These are phyloP conservation scores for Carlito syrichta DNA, from an alignment of 2,113 vertebrate species.

Conservation along the genomic window DNA sequence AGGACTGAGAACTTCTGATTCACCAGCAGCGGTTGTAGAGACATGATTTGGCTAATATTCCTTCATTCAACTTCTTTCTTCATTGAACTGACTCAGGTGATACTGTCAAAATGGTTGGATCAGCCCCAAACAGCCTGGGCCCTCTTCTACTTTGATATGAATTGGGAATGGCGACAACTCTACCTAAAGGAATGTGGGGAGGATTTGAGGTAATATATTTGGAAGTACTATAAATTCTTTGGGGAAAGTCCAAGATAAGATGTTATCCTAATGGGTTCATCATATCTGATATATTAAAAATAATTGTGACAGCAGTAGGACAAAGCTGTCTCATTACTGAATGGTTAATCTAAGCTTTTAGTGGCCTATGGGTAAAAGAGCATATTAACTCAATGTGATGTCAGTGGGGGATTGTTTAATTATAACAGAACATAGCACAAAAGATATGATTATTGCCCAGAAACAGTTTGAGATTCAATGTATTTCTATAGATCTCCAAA, in stretches of 20 bases:
- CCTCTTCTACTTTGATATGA: neutral
- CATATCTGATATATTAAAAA: constrained; percentile 75
- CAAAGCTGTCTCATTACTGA: constrained; percentile 70
- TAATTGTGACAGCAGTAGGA: constrained; percentile 70
- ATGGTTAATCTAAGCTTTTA: constrained; percentile 73
- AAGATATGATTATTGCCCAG: constrained; percentile 38
- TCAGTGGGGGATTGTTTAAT: constrained; percentile 69
- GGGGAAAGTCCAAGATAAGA: neutral
- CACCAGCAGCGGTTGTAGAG: neutral
- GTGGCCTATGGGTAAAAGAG: constrained; percentile 66
- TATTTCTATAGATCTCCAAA: constrained; percentile 44
- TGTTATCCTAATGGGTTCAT: constrained; percentile 54
- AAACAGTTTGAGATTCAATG: constrained; percentile 48
- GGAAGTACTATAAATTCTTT: constrained; percentile 14
- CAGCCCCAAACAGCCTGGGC: neutral
- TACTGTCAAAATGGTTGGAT: neutral
- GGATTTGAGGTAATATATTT: neutral
- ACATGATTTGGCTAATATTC: neutral
- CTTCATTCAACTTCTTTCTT: neutral
- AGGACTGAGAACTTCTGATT: neutral
- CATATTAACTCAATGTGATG: constrained; percentile 63
- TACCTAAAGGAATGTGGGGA: neutral
- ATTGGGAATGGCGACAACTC: neutral
- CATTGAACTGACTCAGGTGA: neutral
- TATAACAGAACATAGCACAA: constrained; percentile 56